A percentile compares a stretch with the other conserved stretches of the same genome.
phyloP scores from a whole-genome alignment of 2,797 vertebrate species.

The Apogon talboti region DNA sequence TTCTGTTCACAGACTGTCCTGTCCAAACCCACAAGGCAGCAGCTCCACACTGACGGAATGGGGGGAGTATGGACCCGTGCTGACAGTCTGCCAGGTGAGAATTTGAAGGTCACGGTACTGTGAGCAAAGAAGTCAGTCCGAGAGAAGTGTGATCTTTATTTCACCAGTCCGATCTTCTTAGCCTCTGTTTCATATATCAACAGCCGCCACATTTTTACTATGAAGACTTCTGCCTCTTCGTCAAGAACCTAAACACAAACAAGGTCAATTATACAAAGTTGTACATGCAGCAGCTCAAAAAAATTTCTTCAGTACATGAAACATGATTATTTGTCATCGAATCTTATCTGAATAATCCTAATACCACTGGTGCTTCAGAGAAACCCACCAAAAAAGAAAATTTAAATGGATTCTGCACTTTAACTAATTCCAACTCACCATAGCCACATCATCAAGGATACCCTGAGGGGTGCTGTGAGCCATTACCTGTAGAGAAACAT shows the following conservation, averaged over 20 bases:
- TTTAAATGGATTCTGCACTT: neutral
- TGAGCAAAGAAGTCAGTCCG: constrained; percentile 47
- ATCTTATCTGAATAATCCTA: neutral
- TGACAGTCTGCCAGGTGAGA: constrained; percentile 60
- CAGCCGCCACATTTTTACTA: constrained; percentile 99
- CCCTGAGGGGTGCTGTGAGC: constrained; percentile 98
- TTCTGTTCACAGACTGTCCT: constrained; percentile 50
- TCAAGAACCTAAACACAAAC: constrained; percentile 90
- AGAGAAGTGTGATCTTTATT: constrained; percentile 81
- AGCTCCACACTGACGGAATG: constrained; percentile 71
- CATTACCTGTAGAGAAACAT: constrained; percentile 89
- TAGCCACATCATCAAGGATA: constrained; percentile 98
- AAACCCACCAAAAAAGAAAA: neutral
- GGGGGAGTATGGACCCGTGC: constrained; percentile 49
- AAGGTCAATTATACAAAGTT: neutral
- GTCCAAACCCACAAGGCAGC: constrained; percentile 60
- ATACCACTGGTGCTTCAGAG: neutral
- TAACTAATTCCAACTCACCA: constrained; percentile 85
- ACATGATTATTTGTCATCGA: neutral
- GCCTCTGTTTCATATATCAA: constrained; percentile 99
- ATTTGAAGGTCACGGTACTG: constrained; percentile 42
- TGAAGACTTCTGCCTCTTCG: constrained; percentile 99
- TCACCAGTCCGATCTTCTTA: constrained; percentile 99
- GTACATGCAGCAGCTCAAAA: neutral
- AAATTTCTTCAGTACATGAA: neutral